Conservation (phyloP, 2,113 vertebrate genomes). For the Mormyrus lacerda region DNA sequence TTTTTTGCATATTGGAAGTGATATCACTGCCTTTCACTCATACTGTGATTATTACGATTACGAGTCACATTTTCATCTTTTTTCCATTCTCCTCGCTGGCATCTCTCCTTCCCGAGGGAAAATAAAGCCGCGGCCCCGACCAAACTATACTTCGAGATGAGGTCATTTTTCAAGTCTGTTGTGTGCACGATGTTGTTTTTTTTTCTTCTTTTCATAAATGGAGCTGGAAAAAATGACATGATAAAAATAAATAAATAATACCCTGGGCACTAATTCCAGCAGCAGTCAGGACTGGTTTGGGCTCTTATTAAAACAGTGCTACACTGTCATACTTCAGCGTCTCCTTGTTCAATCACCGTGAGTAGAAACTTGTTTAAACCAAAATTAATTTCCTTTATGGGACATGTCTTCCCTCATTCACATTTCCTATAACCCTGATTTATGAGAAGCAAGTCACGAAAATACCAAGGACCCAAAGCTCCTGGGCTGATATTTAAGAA, state of each 20-base stretch:
- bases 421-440: conserved; percentile 41
- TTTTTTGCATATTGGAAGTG: background rate
- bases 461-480: conserved; percentile 56
- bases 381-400: conserved; percentile 54
- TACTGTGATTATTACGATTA: conserved; percentile 11
- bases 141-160: conserved; percentile 45
- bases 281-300: conserved; percentile 34
- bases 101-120: conserved; percentile 36
- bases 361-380: conserved; percentile 54
- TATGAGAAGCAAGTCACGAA: conserved; percentile 46
- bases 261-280: conserved; percentile 49
- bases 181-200: conserved; percentile 35
- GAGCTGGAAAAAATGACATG: conserved; percentile 15
- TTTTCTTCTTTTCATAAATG: conserved; percentile 56
- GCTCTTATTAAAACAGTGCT: conserved; percentile 57
- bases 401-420: conserved; percentile 37
- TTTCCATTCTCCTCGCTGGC: background rate
- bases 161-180: conserved; percentile 53
- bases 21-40: background rate
- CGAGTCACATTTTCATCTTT: background rate
- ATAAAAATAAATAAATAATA: conserved; percentile 23
- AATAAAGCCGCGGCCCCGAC: conserved; percentile 28
- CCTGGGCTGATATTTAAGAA: conserved; percentile 50
- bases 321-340: conserved; percentile 52
- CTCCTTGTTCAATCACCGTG: conserved; percentile 51